Evolutionary conservation across 2,113 vertebrate species (phyloP).

Genomic region (Rattus rattus): DNA sequence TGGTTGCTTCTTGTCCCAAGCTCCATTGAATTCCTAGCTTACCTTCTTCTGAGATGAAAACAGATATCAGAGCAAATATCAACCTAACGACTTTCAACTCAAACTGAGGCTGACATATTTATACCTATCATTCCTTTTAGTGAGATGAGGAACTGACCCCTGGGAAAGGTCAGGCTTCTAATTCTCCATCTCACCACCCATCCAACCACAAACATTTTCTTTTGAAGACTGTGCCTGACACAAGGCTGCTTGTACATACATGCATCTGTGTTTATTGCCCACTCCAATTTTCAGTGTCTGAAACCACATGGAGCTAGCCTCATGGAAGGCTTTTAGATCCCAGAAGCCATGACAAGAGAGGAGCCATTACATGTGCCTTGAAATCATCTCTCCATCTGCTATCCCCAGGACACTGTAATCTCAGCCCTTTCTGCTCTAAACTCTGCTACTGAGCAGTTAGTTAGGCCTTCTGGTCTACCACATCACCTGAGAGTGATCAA

Average conservation of each 20-base stretch:
- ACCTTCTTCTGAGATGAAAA: neutral
- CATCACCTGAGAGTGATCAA: neutral
- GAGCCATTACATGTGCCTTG: too few relatives aligned
- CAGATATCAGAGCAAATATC: neutral
- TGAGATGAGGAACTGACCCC: neutral
- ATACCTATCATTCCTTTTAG: neutral
- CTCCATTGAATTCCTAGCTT: neutral
- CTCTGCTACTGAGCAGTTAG: neutral
- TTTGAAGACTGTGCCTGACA: neutral
- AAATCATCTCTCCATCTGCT: neutral
- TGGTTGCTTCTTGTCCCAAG: neutral
- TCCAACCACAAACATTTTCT: neutral
- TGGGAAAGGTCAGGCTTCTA: neutral
- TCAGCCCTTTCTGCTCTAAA: neutral
- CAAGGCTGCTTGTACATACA: neutral
- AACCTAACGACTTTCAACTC: constrained; percentile 19
- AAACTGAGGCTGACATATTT: neutral
- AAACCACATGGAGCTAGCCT: neutral
- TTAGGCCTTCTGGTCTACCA: neutral
- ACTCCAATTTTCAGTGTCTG: neutral
- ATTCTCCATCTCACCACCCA: neutral
- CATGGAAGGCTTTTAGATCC: neutral
- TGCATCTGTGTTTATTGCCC: neutral
- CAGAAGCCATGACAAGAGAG: neutral
- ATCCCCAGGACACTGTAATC: neutral